Evolutionary conservation across 2,797 vertebrate species (phyloP), one percentile per base, ranked within the genome.

Genomic region (Ataeniobius toweri): DNA sequence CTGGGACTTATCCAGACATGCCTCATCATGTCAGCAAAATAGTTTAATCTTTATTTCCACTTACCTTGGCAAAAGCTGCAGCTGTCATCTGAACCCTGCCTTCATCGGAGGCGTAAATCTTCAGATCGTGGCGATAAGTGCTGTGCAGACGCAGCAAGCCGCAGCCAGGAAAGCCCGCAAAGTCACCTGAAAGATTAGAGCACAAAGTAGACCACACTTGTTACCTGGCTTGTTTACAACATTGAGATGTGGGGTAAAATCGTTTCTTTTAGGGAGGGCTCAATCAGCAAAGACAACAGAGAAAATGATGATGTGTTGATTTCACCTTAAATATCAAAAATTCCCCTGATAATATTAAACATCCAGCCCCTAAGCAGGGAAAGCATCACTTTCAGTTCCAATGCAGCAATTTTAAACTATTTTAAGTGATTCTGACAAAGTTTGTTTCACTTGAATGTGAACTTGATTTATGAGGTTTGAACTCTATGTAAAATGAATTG

Each of bases 61-160:
- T 79, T 99, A 99, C 98, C 97, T 99, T 99, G 65, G 98, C 98
- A 86, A 99, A 99, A 53, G 98, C 98, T 31, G 98, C 98, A 5
- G 98, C 98, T 0, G 98, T 99, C 98, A 99, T 99, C 94, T 99
- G 98, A 41, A 99, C 98, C n/a, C 98, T 93, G 71, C 98, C 98
- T 88, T 99, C 98, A 0, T 99, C 98, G 0, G 98, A 99, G 5
- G 98, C 98, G 0, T 99, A 99, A 86, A 99, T 99, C 95, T 99
- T 99, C 83, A 99, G 96, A 89, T 99, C 98, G 0, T 99, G 98
- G 18, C 98, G 96, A 81, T 99, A 99, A 22, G 98, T 99, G 94
- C 98, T 99, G 91, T 99, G 98, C 59, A 99, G 93, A 26, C 98
- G 96, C 59, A 99, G 96, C 51, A 99, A 92, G 24, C 98, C 98